Base-by-base conservation (phyloP, 2,888 invertebrate species). In the Eugnorisma glareosa region DNA sequence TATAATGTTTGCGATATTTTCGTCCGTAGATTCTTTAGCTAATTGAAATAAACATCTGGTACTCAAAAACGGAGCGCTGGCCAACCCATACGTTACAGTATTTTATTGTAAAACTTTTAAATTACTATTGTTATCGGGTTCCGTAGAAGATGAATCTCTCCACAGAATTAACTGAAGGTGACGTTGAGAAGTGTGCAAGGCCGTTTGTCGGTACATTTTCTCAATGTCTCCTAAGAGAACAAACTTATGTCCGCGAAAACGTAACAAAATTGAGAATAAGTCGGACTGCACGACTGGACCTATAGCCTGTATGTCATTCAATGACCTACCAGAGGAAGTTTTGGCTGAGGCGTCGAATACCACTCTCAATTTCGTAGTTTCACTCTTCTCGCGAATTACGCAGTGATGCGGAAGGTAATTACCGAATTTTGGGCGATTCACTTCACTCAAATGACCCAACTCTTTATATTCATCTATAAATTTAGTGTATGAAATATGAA, bases 391-490 rank as follows among this genome's bases (percentile, higher is more conserved):
- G 2, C 61, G 31, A 28, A 68, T 13, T 10, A 61, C 74, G 11
- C 67, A 59, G 59, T 61, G 73, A 61, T 74, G 73, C 2, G 73
- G 73, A 2, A 74, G 15, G 37, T 37, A 74, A 13, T 61, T 67
- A 0, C 37, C 59, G 57, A 74, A 68, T 0, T 67, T 0, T 67
- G 61, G 68, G 3, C 48, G 18, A 15, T 48, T 13, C 15, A 61
- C 7, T 54, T 59, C n/a, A 31, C n/a, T 45, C 1, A 73, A 24
- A 35, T 73, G 67, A 21, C 67, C 73, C 13, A 73, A 59, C 4
- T 67, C 45, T 21, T n/a, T n/a, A 37, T 74, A 74, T 61, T 74
- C 73, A 15, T 48, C 2, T 35, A 67, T 74, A 37, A 67, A 74
- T n/a, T 48, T 28, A 48, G 45, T n/a, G 28, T 74, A 74, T 28